A percentile compares a stretch with the other conserved stretches of the same genome.
phyloP scores from a whole-genome alignment of 2,888 invertebrate genomes.

The Meiosimyza decipiens region DNA sequence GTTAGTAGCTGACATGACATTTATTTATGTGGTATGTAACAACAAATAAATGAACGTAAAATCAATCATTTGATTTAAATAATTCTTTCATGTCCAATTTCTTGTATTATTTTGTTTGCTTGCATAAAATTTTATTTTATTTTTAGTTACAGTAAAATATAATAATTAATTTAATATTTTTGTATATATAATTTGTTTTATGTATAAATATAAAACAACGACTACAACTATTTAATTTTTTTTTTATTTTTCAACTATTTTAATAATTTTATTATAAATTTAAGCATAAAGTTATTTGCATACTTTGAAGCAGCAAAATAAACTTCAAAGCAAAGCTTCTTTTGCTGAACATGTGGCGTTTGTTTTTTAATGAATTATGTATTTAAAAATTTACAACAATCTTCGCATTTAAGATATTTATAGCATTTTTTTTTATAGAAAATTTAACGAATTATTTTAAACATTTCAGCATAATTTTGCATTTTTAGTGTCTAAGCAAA shows the following conservation, averaged over 20 bases:
- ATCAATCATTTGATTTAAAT: background rate
- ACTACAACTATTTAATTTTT: constrained; percentile 14
- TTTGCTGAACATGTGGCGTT: constrained; percentile 16
- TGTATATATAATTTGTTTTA: background rate
- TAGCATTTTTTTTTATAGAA: too few species aligned
- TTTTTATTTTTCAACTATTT: constrained; percentile 5
- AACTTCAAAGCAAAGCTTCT: constrained; percentile 20
- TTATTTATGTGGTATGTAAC: background rate
- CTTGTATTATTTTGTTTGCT: too few species aligned
- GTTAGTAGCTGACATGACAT: background rate
- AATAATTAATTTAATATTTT: constrained; percentile 12
- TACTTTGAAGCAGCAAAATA: constrained; percentile 29
- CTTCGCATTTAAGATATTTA: too few species aligned
- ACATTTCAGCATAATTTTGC: too few species aligned
- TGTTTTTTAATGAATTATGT: constrained; percentile 8
- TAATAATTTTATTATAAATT: constrained; percentile 14
- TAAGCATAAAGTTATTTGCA: constrained; percentile 15
- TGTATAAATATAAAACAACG: constrained; percentile 30
- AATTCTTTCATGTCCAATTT: too few species aligned
- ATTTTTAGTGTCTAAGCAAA: too few species aligned
- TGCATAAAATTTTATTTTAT: too few species aligned
- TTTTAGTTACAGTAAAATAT: background rate
- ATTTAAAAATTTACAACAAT: constrained; percentile 20
- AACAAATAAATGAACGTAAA: background rate
- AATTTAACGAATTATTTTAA: too few species aligned